A percentile compares a stretch with the other conserved stretches of the same genome.
phyloP scores from a whole-genome alignment of 2,113 vertebrate species.

The Chionomys nivalis region DNA sequence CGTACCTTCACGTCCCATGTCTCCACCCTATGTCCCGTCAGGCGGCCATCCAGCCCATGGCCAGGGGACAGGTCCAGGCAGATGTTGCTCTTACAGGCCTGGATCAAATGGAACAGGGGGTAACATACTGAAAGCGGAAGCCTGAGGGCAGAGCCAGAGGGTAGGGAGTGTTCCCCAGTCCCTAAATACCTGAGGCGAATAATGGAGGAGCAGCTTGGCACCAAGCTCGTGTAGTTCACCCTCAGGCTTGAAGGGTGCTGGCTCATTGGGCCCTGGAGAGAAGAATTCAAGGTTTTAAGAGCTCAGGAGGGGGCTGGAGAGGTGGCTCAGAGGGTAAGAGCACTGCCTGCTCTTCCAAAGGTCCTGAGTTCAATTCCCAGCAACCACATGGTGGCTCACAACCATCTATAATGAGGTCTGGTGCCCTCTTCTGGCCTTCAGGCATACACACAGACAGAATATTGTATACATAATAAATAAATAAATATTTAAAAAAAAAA shows the following conservation, averaged over 20 bases:
- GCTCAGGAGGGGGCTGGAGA: not conserved
- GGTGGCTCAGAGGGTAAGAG: too few species aligned
- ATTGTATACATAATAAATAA: too few species aligned
- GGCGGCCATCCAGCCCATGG: conserved; percentile 92
- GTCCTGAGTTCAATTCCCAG: too few species aligned
- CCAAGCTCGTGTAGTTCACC: conserved; percentile 92
- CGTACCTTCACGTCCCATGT: conserved; percentile 96
- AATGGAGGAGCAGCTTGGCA: conserved; percentile 93
- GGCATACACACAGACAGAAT: too few species aligned
- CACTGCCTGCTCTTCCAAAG: too few species aligned
- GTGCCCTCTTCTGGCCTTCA: too few species aligned
- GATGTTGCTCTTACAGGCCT: conserved; percentile 97
- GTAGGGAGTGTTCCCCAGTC: not conserved
- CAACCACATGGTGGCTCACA: too few species aligned
- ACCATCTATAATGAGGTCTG: too few species aligned
- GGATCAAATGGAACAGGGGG: not conserved
- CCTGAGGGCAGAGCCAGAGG: not conserved
- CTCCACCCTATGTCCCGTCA: conserved; percentile 95
- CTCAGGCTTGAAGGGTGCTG: conserved; percentile 92
- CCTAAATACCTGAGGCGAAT: conserved; percentile 94
- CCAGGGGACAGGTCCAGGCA: conserved; percentile 95
- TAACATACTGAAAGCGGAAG: not conserved
- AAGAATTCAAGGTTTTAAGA: not conserved
- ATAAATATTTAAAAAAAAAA: too few species aligned
- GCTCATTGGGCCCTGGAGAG: conserved; percentile 93